phyloP scores from a whole-genome alignment of 2,888 invertebrate genomes.

The Colletes collaris region DNA sequence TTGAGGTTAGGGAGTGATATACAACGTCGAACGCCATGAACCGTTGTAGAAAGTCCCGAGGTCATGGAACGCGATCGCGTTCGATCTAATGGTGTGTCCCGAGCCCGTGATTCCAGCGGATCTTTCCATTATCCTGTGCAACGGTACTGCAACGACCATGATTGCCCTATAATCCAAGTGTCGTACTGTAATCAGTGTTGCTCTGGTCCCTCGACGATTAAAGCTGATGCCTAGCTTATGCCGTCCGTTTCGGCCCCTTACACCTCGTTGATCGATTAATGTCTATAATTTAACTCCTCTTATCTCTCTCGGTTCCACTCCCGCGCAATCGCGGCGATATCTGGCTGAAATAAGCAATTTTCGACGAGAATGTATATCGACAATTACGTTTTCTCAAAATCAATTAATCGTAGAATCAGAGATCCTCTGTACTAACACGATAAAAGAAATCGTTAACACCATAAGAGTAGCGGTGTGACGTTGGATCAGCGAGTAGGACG shows the following conservation, averaged over 20 bases:
- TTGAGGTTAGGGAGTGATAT: too few species aligned
- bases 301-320: slow-evolving; percentile 31
- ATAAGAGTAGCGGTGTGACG: too few species aligned
- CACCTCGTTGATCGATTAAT: slow-evolving; percentile 63
- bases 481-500: too few species aligned
- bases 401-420: neutral
- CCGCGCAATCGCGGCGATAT: slow-evolving; percentile 20
- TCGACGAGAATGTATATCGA: neutral
- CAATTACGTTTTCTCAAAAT: neutral
- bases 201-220: slow-evolving; percentile 49
- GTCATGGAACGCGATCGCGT: neutral
- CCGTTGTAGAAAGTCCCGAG: slow-evolving; percentile 24
- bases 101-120: slow-evolving; percentile 10
- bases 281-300: slow-evolving; percentile 53
- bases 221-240: slow-evolving; percentile 32
- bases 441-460: too few species aligned
- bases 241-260: slow-evolving; percentile 39
- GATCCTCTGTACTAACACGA: too few species aligned
- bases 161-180: slow-evolving; percentile 54
- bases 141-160: slow-evolving; percentile 40
- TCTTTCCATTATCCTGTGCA: slow-evolving; percentile 50
- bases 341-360: neutral
- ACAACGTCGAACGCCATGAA: neutral
- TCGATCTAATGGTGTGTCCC: slow-evolving; percentile 15
- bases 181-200: slow-evolving; percentile 47